Conservation (phyloP, 2,113 vertebrate species). For the Eulacestoma nigropectus region DNA sequence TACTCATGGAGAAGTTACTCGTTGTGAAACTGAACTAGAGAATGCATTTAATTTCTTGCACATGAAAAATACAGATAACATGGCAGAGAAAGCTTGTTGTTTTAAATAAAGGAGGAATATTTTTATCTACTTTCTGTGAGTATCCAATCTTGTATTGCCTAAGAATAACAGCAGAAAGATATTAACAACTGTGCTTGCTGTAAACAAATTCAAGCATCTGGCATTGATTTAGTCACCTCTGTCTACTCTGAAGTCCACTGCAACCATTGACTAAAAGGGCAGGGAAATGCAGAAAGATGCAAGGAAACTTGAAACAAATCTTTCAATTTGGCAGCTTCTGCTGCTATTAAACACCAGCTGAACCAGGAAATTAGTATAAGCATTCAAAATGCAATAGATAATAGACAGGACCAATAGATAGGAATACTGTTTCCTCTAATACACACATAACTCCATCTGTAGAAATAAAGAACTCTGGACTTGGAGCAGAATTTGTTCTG, state of each 20-base stretch:
- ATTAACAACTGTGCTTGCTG: neutral
- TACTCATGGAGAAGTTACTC: neutral
- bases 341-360: neutral
- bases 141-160: neutral
- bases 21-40: neutral
- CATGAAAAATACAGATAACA: neutral
- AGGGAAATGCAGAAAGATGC: neutral
- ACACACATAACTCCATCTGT: neutral
- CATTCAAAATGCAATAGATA: neutral
- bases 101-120: neutral
- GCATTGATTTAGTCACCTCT: neutral
- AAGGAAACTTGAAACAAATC: neutral
- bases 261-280: neutral
- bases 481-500: neutral
- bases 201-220: neutral
- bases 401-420: neutral
- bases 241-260: neutral
- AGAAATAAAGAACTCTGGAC: neutral
- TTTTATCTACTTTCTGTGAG: neutral
- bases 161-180: neutral
- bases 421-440: neutral
- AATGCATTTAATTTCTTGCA: neutral
- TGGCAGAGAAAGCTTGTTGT: neutral
- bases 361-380: neutral
- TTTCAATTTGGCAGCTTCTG: neutral